These are phyloP conservation scores for Electrona antarctica DNA, from an alignment of 2,113 vertebrate genomes.

Conservation along the genomic window DNA sequence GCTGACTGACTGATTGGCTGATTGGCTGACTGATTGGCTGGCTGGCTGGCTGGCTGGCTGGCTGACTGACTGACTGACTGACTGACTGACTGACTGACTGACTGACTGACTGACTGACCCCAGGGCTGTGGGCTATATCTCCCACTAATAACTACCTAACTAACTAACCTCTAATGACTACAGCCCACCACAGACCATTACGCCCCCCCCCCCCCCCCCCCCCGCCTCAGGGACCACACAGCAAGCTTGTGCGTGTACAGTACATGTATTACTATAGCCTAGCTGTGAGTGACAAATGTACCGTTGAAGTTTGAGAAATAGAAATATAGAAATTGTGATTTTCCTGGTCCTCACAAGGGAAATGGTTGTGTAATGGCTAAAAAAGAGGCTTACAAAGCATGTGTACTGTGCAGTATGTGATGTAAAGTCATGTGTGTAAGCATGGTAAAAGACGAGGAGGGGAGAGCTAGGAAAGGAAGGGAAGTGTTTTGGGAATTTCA, in stretches of 20 bases:
- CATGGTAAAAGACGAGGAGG: neutral
- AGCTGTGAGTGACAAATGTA: too few species aligned
- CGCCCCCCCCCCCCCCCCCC: neutral
- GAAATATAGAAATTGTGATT: too few species aligned
- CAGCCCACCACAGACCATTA: slow-evolving; percentile 23
- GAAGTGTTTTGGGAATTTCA: neutral
- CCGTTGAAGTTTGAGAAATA: too few species aligned
- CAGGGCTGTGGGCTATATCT: too few species aligned
- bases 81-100: too few species aligned
- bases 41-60: too few species aligned
- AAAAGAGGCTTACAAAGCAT: neutral
- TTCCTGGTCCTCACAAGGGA: neutral
- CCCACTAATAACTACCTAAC: too few species aligned
- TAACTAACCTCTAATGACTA: slow-evolving; percentile 43
- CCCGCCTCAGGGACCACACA: slow-evolving; percentile 31
- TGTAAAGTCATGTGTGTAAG: slow-evolving; percentile 14
- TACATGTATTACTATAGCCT: too few species aligned
- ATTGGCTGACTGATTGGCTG: too few species aligned
- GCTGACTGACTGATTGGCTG: too few species aligned
- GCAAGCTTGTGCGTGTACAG: slow-evolving; percentile 1
- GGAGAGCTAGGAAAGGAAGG: neutral
- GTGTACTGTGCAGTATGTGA: slow-evolving; percentile 19
- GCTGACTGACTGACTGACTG: too few species aligned
- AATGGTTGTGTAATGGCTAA: slow-evolving; percentile 1
- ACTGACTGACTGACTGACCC: too few species aligned